Base-by-base conservation (phyloP, 2,888 invertebrate species). In the Alviniconcha strummeri region DNA sequence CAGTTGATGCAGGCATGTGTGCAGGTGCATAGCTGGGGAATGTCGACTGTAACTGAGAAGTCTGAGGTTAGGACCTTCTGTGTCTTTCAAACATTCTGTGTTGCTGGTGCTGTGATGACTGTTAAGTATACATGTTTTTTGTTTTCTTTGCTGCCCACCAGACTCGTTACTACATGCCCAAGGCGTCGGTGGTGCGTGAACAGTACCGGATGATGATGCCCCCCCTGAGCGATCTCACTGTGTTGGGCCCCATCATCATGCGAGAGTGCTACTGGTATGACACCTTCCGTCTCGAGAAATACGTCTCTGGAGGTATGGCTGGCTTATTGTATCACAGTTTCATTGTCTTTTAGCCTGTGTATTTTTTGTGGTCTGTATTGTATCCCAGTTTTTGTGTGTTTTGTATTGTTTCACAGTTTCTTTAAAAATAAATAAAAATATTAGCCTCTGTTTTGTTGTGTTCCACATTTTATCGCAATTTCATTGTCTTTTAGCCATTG, bases 161-260 rank as follows among this genome's bases (percentile, higher is more conserved):
- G 93, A 89, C 89, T 84, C 93, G 93, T 1, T 96, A 97, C 92
- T 97, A 97, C 92, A 95, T 96, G 91, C 97, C 98, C 78, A 96
- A 98, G 92, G 97, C 97, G 75, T 95, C 96, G 88, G 95, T 96
- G 87, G 96, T 98, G 76, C 95, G 96, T 85, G 95, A 96, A 90
- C 95, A 96, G 71, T 96, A 97, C 96, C 95, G 95, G 82, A 97
- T 97, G 4, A 95, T 96, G 54, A 94, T 95, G 80, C 97, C 97
- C 4, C 95, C 96, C 17, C 94, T 97, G 80, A 95, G 95, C 36
- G 96, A 96, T 84, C 92, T 94, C 77, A 94, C 95, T 36, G 94
- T 94, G 86, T 95, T 96, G 85, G 97, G 97, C 36, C 94, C 95
- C 85, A 96, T 96, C 90, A 97, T 97, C 90, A 95, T 95, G 85